These are phyloP conservation scores for Ctenosaura bakeri DNA, from an alignment of 2,797 vertebrate genomes.

Conservation along the genomic window DNA sequence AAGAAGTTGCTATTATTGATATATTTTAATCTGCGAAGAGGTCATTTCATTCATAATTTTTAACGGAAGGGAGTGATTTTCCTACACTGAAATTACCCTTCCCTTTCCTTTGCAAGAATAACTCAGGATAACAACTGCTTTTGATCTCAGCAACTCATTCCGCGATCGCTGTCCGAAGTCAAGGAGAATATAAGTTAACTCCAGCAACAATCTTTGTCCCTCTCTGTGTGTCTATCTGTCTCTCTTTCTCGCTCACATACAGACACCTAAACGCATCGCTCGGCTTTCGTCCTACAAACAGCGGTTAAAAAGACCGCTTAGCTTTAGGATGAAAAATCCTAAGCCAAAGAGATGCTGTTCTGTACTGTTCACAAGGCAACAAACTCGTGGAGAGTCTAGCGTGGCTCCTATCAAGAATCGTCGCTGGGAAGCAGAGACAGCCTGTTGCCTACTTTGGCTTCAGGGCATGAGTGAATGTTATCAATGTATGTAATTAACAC, in stretches of 20 bases:
- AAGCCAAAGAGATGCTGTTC: neutral
- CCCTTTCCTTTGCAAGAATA: neutral
- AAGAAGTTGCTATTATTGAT: no score
- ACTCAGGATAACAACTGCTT: neutral
- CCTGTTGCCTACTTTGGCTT: neutral
- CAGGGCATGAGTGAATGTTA: neutral
- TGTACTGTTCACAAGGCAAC: neutral
- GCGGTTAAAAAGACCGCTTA: slow-evolving; percentile 86
- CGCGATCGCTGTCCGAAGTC: slow-evolving; percentile 77
- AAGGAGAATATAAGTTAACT: slow-evolving; percentile 42
- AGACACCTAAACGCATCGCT: no score
- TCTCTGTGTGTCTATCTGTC: no score
- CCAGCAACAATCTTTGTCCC: slow-evolving; percentile 26
- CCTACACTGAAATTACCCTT: neutral
- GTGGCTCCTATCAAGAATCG: neutral
- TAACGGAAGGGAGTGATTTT: neutral
- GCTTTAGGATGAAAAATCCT: neutral
- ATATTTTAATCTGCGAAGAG: neutral
- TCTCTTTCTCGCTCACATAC: no score
- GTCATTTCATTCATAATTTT: no score
- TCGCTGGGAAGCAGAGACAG: neutral
- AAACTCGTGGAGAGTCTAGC: neutral
- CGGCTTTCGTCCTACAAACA: slow-evolving; percentile 74
- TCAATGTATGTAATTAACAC: neutral
- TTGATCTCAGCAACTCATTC: neutral